phyloP scores from a whole-genome alignment of 2,888 invertebrate species.

The Branchellion lobata region DNA sequence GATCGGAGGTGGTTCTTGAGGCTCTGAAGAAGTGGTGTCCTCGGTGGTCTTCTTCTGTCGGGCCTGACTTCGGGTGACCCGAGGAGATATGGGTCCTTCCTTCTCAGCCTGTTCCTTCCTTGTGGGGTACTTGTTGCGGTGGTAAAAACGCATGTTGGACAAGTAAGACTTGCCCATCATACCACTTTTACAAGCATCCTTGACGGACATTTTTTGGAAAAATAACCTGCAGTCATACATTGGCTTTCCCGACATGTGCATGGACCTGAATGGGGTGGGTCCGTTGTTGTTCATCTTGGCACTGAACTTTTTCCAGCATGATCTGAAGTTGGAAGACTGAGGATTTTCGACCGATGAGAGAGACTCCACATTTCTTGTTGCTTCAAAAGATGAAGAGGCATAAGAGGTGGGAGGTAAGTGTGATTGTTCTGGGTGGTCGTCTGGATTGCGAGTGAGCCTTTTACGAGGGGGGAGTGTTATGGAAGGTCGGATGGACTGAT shows the following conservation, averaged over 20 bases:
- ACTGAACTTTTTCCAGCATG: constrained; percentile 45
- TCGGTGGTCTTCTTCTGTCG: constrained; percentile 36
- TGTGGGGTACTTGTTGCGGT: constrained; percentile 22
- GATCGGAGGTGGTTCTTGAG: constrained; percentile 11
- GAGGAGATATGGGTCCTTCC: constrained; percentile 41
- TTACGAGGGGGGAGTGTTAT: constrained; percentile 43
- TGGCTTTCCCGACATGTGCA: constrained; percentile 39
- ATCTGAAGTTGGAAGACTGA: constrained; percentile 43
- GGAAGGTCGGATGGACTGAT: background rate
- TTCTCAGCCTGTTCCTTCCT: constrained; percentile 25
- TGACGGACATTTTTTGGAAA: constrained; percentile 43
- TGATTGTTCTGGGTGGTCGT: constrained; percentile 18
- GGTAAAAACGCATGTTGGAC: constrained; percentile 35
- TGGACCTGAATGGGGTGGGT: constrained; percentile 24
- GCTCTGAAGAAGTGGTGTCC: constrained; percentile 17
- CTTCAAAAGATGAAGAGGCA: background rate
- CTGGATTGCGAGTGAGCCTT: constrained; percentile 38
- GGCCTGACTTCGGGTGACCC: constrained; percentile 44
- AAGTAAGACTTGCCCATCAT: constrained; percentile 42
- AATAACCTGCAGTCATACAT: constrained; percentile 40
- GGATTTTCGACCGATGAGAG: constrained; percentile 37
- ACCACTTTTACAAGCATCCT: constrained; percentile 40
- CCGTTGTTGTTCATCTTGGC: constrained; percentile 45
- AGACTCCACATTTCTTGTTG: background rate
- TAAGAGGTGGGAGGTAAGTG: background rate